Conservation (phyloP, 2,797 vertebrate species). For the Avahi laniger region DNA sequence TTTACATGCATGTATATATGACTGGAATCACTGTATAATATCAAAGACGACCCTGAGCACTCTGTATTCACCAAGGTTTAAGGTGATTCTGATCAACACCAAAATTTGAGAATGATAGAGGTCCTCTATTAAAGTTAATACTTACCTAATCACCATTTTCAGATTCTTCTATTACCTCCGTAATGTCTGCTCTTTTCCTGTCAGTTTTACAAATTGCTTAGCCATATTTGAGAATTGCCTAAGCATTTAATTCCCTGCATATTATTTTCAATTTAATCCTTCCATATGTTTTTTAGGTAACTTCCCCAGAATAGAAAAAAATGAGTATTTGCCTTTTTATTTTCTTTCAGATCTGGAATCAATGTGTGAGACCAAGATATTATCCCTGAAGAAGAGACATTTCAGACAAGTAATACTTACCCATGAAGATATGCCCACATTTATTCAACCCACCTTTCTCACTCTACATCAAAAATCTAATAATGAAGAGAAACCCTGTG, state of each 20-base stretch:
- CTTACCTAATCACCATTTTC: not conserved
- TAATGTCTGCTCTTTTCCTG: not conserved
- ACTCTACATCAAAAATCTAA: slow-evolving; percentile 16
- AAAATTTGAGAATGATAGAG: not conserved
- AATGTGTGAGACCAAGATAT: slow-evolving; percentile 47
- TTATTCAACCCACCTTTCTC: slow-evolving; percentile 18
- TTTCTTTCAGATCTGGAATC: slow-evolving; percentile 59
- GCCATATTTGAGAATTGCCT: not conserved
- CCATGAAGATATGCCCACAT: slow-evolving; percentile 33
- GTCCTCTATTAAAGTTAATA: not conserved
- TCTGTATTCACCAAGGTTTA: not conserved
- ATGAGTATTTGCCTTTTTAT: not conserved
- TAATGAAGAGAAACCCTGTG: slow-evolving; percentile 49
- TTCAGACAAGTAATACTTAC: slow-evolving; percentile 47
- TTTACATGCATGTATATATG: not conserved
- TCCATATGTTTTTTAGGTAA: not conserved
- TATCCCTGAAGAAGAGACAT: slow-evolving; percentile 57
- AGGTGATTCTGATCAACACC: not conserved
- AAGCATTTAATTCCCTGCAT: not conserved
- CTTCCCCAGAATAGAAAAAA: not conserved
- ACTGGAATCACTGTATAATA: not conserved
- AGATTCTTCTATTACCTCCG: not conserved
- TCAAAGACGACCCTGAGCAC: not conserved
- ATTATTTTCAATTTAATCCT: slow-evolving; percentile 13
- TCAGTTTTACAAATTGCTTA: slow-evolving; percentile 21